Base-by-base conservation (phyloP, 2,888 invertebrate species). In the Leptogaster cylindrica region DNA sequence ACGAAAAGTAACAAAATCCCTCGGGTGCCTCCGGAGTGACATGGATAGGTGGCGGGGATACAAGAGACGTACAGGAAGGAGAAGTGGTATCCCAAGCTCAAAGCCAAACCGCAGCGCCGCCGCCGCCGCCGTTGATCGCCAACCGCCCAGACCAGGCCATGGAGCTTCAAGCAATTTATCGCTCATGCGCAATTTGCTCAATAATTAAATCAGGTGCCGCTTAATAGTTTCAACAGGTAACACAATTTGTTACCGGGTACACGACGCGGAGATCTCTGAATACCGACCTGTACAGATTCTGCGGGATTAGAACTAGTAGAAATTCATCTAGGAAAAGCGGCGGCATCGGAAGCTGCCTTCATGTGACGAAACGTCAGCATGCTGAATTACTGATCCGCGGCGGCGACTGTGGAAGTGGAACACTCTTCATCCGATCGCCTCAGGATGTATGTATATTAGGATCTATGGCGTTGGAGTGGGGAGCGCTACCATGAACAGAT, bases 201-300 rank as follows among this genome's bases (percentile, higher is more conserved):
- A 66, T 69, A 66, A 69, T 69, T 69, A 69, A 69, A 69, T 69
- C 66, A 69, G 64, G 63, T 69, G 69, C 66, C 64, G 63, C 52
- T 69, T 69, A 69, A 69, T 66, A 66, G 51, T 48, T 64, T 68
- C 68, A 48, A 16, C 41, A 28, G 64, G 39, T 39, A 67, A 52
- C 58, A 65, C 65, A 65, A 65, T 65, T 31, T 64, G 68, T 46
- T 52, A 31, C 46, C 27, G 28, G 10, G 8, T 25, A 5, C 10
- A 16, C 28, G n/a, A 20, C 2, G 20, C 18, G 23, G 18, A 25
- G 55, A 55, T 23, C 5, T 41, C 36, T 58, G 58, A 25, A 41
- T 25, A 27, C 31, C 33, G 52, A 52, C 31, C 16, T 6, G 18
- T 18, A 28, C 20, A 23, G 12, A n/a, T 25, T 36, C n/a, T 12